phyloP scores from a whole-genome alignment of 2,113 vertebrate species.

The Vombatus ursinus region DNA sequence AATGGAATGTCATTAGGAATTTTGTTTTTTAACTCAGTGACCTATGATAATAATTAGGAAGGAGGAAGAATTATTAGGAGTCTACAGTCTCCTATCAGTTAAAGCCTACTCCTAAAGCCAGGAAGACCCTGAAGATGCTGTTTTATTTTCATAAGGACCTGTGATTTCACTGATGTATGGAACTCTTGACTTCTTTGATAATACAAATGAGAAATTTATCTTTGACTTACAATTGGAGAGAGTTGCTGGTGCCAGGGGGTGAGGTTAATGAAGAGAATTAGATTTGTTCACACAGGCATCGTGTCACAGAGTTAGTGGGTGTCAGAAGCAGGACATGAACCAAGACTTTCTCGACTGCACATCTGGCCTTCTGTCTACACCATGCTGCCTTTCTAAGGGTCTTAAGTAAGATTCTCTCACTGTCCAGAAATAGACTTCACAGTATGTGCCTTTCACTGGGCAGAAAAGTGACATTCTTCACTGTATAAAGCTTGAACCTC shows the following conservation, averaged over 20 bases:
- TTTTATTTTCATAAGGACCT: too few species aligned
- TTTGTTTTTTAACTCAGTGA: too few species aligned
- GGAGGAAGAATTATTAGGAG: conserved; percentile 15
- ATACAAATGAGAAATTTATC: too few species aligned
- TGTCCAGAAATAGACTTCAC: background rate
- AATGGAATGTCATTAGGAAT: too few species aligned
- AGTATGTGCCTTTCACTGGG: background rate
- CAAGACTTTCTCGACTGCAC: background rate
- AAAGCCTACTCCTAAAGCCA: conserved; percentile 2
- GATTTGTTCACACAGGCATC: too few species aligned
- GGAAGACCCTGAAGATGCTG: too few species aligned
- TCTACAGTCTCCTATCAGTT: conserved; percentile 17
- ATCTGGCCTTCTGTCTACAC: background rate
- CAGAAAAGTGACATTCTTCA: background rate
- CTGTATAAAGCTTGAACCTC: background rate
- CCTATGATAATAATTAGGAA: conserved; percentile 17
- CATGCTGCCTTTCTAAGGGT: background rate
- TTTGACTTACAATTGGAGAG: too few species aligned
- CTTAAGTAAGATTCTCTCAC: background rate
- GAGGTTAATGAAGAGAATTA: too few species aligned
- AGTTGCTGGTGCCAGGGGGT: too few species aligned
- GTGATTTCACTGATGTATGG: too few species aligned
- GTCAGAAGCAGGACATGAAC: background rate
- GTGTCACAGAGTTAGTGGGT: background rate
- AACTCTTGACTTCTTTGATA: too few species aligned